Evolutionary conservation across 2,888 invertebrate genomes (phyloP).

Genomic region (Lordiphosa fenestrarum): DNA sequence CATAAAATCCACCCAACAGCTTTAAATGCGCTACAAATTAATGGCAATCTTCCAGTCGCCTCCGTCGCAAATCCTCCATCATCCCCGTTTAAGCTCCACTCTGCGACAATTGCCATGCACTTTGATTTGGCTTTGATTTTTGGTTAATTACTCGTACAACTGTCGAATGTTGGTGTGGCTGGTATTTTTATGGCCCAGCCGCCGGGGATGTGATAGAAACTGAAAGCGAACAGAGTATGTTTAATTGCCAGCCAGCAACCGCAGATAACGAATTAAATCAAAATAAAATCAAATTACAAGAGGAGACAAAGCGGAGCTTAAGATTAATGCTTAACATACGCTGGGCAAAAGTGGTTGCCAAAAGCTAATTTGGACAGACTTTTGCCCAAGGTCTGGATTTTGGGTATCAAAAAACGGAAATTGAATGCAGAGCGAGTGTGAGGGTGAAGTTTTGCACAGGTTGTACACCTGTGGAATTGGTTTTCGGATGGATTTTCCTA

Average conservation of each 20-base stretch:
- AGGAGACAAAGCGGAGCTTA: slow-evolving; percentile 19
- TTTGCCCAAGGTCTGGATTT: too few relatives aligned
- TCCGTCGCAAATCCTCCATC: slow-evolving; percentile 27
- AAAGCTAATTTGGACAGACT: slow-evolving; percentile 1
- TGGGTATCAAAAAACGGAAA: too few relatives aligned
- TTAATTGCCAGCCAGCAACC: slow-evolving; percentile 32
- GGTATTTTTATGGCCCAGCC: slow-evolving; percentile 47
- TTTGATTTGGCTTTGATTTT: slow-evolving; percentile 75
- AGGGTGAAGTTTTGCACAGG: too few relatives aligned
- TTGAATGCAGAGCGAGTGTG: too few relatives aligned
- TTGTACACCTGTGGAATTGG: too few relatives aligned
- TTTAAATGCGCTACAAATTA: slow-evolving; percentile 75
- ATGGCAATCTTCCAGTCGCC: slow-evolving; percentile 50
- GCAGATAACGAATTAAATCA: slow-evolving; percentile 10
- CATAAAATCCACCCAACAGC: slow-evolving; percentile 59
- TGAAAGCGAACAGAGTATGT: slow-evolving; percentile 4
- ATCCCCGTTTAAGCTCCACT: slow-evolving; percentile 58
- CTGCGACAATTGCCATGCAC: slow-evolving; percentile 74
- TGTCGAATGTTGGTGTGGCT: slow-evolving; percentile 41
- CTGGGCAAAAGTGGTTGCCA: slow-evolving; percentile 30
- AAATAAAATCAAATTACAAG: slow-evolving; percentile 40
- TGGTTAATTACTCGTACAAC: slow-evolving; percentile 70
- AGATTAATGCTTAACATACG: slow-evolving; percentile 30
- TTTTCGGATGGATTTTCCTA: too few relatives aligned
- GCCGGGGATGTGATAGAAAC: slow-evolving; percentile 34